Evolutionary conservation across 2,888 invertebrate genomes (phyloP).

Genomic region (Nebria brevicollis): DNA sequence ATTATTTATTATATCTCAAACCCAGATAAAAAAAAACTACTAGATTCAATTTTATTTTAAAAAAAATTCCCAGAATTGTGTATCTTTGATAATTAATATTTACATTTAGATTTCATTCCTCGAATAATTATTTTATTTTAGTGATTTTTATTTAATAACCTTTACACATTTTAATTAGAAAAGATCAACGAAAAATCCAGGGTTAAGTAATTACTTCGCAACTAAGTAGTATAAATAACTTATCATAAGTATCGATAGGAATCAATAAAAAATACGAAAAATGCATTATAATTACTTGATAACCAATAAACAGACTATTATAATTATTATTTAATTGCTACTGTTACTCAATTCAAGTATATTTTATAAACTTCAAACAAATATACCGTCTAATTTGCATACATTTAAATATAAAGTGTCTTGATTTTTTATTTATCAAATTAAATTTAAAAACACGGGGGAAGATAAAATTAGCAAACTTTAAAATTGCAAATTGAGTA

Average conservation of each 20-base stretch:
- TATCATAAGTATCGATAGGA: background rate
- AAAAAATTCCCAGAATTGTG: no score
- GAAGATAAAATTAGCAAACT: no score
- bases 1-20: background rate
- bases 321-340: background rate
- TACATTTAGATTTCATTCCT: no score
- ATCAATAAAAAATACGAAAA: background rate
- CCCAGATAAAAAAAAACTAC: no score
- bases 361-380: background rate
- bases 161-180: background rate
- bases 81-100: no score
- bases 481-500: no score
- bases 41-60: no score
- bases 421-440: no score
- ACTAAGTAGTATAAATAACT: background rate
- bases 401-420: background rate
- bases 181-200: background rate
- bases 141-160: background rate
- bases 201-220: background rate
- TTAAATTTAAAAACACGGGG: no score
- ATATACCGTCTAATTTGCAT: slow-evolving; percentile 3
- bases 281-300: background rate
- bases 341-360: background rate
- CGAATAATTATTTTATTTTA: no score
- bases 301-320: background rate